Base-by-base conservation (phyloP, 2,888 invertebrate genomes). In the Cordilura impudica region DNA sequence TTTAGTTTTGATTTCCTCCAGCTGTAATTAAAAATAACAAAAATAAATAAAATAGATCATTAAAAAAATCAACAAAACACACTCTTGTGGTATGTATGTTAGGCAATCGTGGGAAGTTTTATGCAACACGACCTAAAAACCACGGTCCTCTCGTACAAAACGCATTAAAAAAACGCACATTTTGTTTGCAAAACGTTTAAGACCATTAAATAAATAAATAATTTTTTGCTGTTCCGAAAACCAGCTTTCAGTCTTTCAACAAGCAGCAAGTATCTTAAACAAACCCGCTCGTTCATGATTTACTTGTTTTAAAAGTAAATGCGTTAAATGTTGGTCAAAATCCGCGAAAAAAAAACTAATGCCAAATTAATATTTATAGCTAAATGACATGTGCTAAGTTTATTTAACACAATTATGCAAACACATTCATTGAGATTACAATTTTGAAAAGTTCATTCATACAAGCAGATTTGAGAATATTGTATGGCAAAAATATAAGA, bases 1-100 rank as follows among this genome's bases (percentile, higher is more conserved):
- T 90, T 93, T 93, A 91, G 93, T 92, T 92, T 93, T 93, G 85
- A 93, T 92, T 92, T 93, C 93, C 92, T 93, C 93, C 92, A 93
- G 92, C 93, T 93, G 90, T 23, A 88, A 86, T 66, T n/a, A 61
- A 4, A 47, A 2, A 43, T n/a, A 43, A 49, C 14, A 16, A 45
- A 54, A 47, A 69, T 53, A n/a, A 43, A 19, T 58, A 26, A 23
- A 19, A 79, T 53, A 35, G 35, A 35, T 61, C 45, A n/a, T 26
- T 12, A 19, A 61, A 51, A 51, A 51, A 60, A 8, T 72, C 63
- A 31, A 31, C 26, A 47, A 47, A 65, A 35, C 47, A 56, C 2
- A 54, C 45, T 58, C 60, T 35, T 54, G 47, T 71, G 51, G 53
- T 72, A 72, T 54, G 7, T 2, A n/a, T 49, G 39, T 49, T 70